Base-by-base conservation (phyloP, 1,140 invertebrate species). In the Brachionus manjavacas region DNA sequence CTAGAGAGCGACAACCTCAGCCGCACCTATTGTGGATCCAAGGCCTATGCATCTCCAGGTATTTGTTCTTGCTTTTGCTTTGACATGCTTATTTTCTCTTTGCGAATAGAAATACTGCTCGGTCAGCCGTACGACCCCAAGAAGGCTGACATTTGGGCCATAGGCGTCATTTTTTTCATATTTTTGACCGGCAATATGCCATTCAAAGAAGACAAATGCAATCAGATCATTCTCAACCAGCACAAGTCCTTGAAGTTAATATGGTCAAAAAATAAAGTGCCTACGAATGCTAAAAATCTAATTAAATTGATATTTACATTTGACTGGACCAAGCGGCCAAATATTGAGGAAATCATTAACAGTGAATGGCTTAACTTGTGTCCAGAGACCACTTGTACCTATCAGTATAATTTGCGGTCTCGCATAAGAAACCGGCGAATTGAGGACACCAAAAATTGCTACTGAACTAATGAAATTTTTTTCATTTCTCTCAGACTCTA, bases 31-130 rank as follows among this genome's bases (percentile, higher is more conserved):
- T 93, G 92, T 87, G 93, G 93, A 3, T 92, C 91, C 31, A 91
- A 92, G 12, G 92, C 93, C 0, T 93, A 94, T 87, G 93, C 92
- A 0, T 92, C 93, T 8, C 92, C 93, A 0, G 93, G 76, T 80
- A 64, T 9, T n/a, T 31, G 14, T 52, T 12, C 14, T 55, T 8
- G 43, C 23, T 80, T 46, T 46, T 46, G 11, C 2, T 46, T 46
- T 1, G 1, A 6, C 23, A 31, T 31, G 2, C 16, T 39, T 11
- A 35, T 52, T 25, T 52, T 46, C n/a, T 43, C 11, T 46, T 43
- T 11, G 28, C 31, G 39, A n/a, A 14, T 16, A 80, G 83, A 84
- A 66, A 84, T 84, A 11, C 43, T 84, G 25, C 35, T 60, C 2
- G 83, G 83, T 16, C 86, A 88, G 83, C 89, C 89, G 1, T 90